Evolutionary conservation across 2,888 invertebrate species (phyloP).

Genomic region (Heliconius hortense): DNA sequence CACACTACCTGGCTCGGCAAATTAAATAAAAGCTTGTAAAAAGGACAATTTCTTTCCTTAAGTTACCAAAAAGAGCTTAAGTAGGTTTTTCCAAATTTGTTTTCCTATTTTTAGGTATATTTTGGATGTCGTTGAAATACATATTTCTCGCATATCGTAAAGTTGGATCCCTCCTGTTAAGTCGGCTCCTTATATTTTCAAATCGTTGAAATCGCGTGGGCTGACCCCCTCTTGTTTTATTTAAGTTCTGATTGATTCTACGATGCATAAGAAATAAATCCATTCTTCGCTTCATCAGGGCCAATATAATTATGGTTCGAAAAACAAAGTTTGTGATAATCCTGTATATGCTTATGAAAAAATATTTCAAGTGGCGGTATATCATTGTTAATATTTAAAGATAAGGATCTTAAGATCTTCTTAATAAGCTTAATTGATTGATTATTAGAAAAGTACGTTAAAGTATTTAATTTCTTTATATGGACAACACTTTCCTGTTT

Average conservation of each 20-base stretch:
- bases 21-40: neutral
- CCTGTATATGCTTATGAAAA: neutral
- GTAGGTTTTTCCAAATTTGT: neutral
- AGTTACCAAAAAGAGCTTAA: neutral
- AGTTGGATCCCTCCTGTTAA: neutral
- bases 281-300: slow-evolving; percentile 3
- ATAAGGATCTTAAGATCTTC: neutral
- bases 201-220: neutral
- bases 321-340: neutral
- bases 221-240: neutral
- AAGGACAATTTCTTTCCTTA: neutral
- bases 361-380: neutral
- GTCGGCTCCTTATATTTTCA: slow-evolving; percentile 7
- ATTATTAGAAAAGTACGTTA: neutral
- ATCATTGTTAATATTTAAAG: slow-evolving; percentile 6
- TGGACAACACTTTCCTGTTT: neutral
- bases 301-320: neutral
- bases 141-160: slow-evolving; percentile 6
- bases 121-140: slow-evolving; percentile 7
- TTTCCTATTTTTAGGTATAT: slow-evolving; percentile 7
- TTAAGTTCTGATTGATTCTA: neutral
- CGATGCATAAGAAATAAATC: neutral
- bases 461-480: neutral
- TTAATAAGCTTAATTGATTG: neutral
- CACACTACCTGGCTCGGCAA: too few species aligned